phyloP scores from a whole-genome alignment of 64 coral and sea anemone species.

The Catalaphyllia jardinei region DNA sequence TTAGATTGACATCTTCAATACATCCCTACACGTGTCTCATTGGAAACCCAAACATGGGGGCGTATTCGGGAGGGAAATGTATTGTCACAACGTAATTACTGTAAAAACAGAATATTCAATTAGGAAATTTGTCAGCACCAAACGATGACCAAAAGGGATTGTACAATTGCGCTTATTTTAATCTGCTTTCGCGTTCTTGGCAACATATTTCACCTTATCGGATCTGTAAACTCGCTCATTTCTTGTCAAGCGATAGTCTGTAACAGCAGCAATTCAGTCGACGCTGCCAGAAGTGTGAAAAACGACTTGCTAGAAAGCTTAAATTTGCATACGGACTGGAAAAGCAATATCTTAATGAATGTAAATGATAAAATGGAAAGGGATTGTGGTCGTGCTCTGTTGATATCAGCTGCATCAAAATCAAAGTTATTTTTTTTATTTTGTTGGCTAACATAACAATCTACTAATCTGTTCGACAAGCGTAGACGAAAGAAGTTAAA shows the following conservation, averaged over 20 bases:
- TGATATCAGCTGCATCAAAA: neutral
- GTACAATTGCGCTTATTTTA: neutral
- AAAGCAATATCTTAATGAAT: constrained; percentile 21
- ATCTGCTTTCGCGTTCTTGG: neutral
- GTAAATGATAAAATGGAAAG: neutral
- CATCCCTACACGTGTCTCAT: constrained; percentile 51
- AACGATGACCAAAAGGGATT: neutral
- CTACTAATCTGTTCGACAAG: constrained; percentile 4
- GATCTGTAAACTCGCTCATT: neutral
- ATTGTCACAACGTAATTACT: constrained; percentile 71
- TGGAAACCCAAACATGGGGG: constrained; percentile 65
- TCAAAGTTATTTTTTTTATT: neutral
- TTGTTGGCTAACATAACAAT: neutral
- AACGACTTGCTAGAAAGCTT: neutral
- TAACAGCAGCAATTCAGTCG: neutral
- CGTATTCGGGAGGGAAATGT: constrained; percentile 56
- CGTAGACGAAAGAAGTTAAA: constrained; percentile 36
- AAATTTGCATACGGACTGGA: constrained; percentile 34
- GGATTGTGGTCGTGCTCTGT: neutral
- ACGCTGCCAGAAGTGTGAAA: constrained; percentile 22
- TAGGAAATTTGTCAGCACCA: constrained; percentile 45
- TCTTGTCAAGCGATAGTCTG: neutral
- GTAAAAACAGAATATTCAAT: constrained; percentile 62
- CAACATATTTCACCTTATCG: neutral
- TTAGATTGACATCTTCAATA: constrained; percentile 61